Evolutionary conservation across 2,113 vertebrate species (phyloP), one percentile per base, ranked within the genome.

Genomic region (Dromaius novaehollandiae): DNA sequence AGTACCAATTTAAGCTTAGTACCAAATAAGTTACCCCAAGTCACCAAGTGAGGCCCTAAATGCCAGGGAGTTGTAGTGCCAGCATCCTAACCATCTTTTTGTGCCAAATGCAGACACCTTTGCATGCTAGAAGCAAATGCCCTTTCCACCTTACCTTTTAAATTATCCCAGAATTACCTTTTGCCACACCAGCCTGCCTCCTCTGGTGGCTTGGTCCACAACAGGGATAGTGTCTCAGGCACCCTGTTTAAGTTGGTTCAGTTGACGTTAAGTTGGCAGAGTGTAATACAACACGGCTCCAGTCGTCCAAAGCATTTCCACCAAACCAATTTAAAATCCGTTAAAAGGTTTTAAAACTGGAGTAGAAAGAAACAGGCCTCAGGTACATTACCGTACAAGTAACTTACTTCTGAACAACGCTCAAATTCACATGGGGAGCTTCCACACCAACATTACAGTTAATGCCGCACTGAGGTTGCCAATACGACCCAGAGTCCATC

Each of bases 241-340:
- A 1, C 11, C 20, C 7, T 7, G 1, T 11, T 5, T n/a, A 18
- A 17, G 25, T 12, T 11, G 5, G 1, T 65, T 50, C 34, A 58
- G 8, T 14, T 20, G 5, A 11, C 38, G 28, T 6, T 58, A 46
- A 53, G 42, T 40, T 4, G 3, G 9, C 32, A 19, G 56, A 28
- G 8, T 4, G 3, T 55, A 14, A 17, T 4, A 25, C 8, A 32
- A 38, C 12, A 7, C 2, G 4, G 28, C 44, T 75, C 32, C 21
- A 51, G 13, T 11, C 4, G 3, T 26, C 30, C 24, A 5, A n/a
- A 20, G 30, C 30, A 11, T 40, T 75, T 82, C 60, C 56, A 20
- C 22, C 42, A 15, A 71, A 66, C 6, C 7, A 50, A 24, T 44
- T 38, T 13, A 82, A 71, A 26, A 82, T 16, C 9, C 51, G 8